Conservation (phyloP, 2,113 vertebrate species). For the Herpetotheres cachinnans region DNA sequence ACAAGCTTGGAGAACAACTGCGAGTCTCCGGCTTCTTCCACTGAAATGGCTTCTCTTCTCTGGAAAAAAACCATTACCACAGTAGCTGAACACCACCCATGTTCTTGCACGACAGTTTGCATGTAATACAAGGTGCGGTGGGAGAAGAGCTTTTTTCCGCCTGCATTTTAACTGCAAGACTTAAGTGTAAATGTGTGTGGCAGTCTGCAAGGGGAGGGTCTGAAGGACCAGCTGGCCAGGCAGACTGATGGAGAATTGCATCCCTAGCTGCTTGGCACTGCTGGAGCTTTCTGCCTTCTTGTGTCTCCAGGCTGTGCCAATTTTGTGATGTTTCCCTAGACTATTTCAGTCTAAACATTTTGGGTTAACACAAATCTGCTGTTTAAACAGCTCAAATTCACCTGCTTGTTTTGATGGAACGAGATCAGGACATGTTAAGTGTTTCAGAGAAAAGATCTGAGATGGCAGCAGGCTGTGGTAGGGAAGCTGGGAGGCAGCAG, state of each 20-base stretch:
- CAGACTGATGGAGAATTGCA: not conserved
- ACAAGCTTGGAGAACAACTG: not conserved
- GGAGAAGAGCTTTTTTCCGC: not conserved
- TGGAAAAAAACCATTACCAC: accelerated
- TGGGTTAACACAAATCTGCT: not conserved
- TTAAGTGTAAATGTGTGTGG: not conserved
- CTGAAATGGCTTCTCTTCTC: not conserved
- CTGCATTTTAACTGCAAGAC: not conserved
- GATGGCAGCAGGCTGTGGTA: not conserved
- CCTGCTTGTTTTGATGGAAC: not conserved
- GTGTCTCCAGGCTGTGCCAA: not conserved
- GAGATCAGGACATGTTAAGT: not conserved
- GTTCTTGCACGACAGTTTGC: not conserved
- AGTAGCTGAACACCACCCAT: not conserved
- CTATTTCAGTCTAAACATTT: constrained; percentile 28
- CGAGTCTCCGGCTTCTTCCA: not conserved
- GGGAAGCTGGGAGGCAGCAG: not conserved
- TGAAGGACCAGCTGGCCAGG: not conserved
- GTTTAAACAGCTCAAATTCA: constrained; percentile 13
- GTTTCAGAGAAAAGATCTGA: not conserved
- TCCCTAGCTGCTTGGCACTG: not conserved
- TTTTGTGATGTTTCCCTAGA: not conserved
- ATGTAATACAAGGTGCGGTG: not conserved
- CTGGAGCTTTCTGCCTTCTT: not conserved
- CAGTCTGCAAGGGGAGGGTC: not conserved